A percentile compares a stretch with the other conserved stretches of the same genome.
Conservation (phyloP, 2,888 invertebrate species). For the Biston betularia region DNA sequence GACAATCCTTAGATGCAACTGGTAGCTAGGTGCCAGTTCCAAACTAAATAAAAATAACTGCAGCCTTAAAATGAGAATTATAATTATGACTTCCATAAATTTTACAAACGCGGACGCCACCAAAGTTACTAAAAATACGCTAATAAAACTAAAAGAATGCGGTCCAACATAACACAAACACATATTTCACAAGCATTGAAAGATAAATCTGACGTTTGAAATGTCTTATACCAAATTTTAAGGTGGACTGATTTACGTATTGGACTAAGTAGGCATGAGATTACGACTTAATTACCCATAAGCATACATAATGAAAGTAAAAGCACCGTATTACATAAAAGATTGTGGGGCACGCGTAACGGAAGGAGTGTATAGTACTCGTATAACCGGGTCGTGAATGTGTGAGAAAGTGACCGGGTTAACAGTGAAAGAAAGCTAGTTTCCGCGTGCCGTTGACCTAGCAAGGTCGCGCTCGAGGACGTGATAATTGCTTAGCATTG, state of each 20-base stretch:
- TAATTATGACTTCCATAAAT: too few relatives aligned
- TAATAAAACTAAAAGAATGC: background rate
- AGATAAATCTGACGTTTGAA: background rate
- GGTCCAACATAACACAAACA: background rate
- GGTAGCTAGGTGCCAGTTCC: too few relatives aligned
- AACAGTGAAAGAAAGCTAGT: slow-evolving; percentile 54
- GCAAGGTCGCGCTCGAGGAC: slow-evolving; percentile 57
- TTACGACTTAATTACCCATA: slow-evolving; percentile 31
- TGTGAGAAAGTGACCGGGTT: slow-evolving; percentile 37
- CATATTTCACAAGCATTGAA: background rate
- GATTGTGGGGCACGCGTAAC: slow-evolving; percentile 34
- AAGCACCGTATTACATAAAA: slow-evolving; percentile 27
- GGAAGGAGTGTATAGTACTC: slow-evolving; percentile 11
- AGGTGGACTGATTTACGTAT: background rate
- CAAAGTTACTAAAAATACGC: background rate
- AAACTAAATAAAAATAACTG: too few relatives aligned
- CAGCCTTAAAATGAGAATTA: too few relatives aligned
- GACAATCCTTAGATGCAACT: too few relatives aligned
- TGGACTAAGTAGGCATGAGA: slow-evolving; percentile 1
- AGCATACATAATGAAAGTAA: slow-evolving; percentile 35
- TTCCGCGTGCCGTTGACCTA: slow-evolving; percentile 50
- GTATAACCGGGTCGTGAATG: slow-evolving; percentile 18
- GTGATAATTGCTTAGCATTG: slow-evolving; percentile 32
- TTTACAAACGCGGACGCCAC: too few relatives aligned
- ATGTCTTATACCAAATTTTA: slow-evolving; percentile 2